Base-by-base conservation (phyloP, 2,113 vertebrate species). In the Rutilus rutilus region DNA sequence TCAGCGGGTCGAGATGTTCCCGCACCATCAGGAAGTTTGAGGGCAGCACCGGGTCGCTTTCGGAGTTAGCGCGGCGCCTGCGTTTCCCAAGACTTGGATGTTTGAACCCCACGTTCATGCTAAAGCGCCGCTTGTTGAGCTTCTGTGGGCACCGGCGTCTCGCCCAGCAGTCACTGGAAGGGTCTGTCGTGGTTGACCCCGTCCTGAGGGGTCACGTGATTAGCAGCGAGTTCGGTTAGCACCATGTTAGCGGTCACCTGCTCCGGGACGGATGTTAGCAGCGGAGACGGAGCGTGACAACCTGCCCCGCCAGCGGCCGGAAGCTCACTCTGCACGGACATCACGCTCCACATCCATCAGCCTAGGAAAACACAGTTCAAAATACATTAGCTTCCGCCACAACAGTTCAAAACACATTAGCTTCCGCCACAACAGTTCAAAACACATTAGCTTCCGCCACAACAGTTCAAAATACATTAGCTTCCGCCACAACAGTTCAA, bases 1-100 rank as follows among this genome's bases (percentile, higher is more conserved):
- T 98, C 17, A 98, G 91, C 0, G 97, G 97, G 89, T 98, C 97
- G 11, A 97, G 86, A 98, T 98, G 90, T 98, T 98, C 21, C 97
- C 97, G 0, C 97, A n/a, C 97, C 88, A 98, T 80, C 50, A 97
- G 93, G 86, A 98, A 98, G 88, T 97, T 94, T 65, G 94, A 96
- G 0, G 96, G 97, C 1, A 97, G 92, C 4, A 96, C 92, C 0
- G 96, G 94, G 62, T 97, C 96, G 87, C 95, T 94, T 80, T 97
- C 97, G 0, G 97, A 98, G 89, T 95, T 96, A 50, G 94, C 93
- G 0, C 97, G 95, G 0, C 96, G 94, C 0, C 94, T 91, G 1
- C 96, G 95, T 87, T 97, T 97, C 86, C 95, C 92, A 9, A 88
- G 88, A 5, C 94, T 89, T 1, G 93, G 94, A 14, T 96, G 96